A percentile compares a stretch with the other conserved stretches of the same genome.
phyloP scores from a whole-genome alignment of 2,113 vertebrate genomes.

The Cavia porcellus region DNA sequence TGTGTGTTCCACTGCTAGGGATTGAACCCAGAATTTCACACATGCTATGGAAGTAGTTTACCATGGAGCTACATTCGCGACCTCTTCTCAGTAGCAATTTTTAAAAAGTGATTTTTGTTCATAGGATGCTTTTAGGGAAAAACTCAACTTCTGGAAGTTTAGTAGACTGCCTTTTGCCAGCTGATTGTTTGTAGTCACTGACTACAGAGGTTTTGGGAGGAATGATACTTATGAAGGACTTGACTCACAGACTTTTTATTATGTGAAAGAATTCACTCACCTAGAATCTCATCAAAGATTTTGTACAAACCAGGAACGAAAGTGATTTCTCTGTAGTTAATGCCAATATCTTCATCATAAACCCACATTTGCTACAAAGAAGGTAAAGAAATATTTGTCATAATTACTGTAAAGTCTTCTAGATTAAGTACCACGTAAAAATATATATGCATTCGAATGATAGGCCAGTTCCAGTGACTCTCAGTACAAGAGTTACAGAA shows the following conservation, averaged over 20 bases:
- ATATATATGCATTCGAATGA: not conserved
- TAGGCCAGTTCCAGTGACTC: not conserved
- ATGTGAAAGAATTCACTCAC: constrained; percentile 87
- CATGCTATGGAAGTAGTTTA: not conserved
- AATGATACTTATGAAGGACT: not conserved
- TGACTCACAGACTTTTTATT: constrained; percentile 47
- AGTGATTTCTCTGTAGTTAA: constrained; percentile 95
- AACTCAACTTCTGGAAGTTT: constrained; percentile 28
- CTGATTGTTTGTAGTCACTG: constrained; percentile 1
- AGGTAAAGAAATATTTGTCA: constrained; percentile 44
- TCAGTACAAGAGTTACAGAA: not conserved
- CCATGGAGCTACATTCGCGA: not conserved
- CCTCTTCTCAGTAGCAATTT: not conserved
- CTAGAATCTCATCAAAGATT: constrained; percentile 99
- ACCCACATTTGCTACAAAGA: constrained; percentile 98
- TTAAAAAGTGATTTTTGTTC: constrained; percentile 20
- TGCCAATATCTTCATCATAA: constrained; percentile 93
- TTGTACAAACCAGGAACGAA: constrained; percentile 99
- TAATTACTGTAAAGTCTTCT: constrained; percentile 1
- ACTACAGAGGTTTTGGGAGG: not conserved
- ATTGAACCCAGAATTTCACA: not conserved
- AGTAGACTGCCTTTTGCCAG: not conserved
- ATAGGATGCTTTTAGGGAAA: constrained; percentile 16
- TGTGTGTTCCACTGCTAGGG: not conserved
- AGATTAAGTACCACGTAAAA: not conserved